Evolutionary conservation across 2,888 invertebrate species (phyloP), one percentile per base, ranked within the genome.

Genomic region (Hypercompe scribonia): DNA sequence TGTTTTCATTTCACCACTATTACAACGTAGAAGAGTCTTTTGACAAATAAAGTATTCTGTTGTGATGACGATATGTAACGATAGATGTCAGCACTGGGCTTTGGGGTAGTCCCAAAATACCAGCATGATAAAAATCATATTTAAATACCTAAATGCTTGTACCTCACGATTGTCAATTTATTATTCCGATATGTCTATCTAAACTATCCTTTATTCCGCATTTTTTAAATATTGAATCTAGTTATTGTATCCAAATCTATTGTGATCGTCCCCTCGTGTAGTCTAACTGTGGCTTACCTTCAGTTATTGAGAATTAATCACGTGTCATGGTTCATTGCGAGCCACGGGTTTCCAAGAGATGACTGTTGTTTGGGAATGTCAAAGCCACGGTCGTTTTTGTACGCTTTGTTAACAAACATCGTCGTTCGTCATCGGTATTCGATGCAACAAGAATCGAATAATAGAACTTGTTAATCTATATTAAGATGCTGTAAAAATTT

Each of bases 251-350:
- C 18, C 61, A 18, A 61, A 61, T 31, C 31, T 31, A 61, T 61
- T 61, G 61, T 18, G 61, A 8, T 31, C 28, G 31, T 61, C 61
- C 31, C 31, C 31, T 31, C 7, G 31, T 61, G 31, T 15, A 31
- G 31, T 31, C 61, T 7, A 31, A 61, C 18, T 31, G 18, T 61
- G 61, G 31, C 7, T 61, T 61, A 31, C 31, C 61, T 31, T 61
- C 31, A 61, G 61, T 61, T 61, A 61, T 61, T 61, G 31, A 31
- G 31, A 18, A 31, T 31, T 61, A 61, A 61, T 61, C 31, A 61
- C 61, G 61, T 61, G 64, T 65, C 36, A 65, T n/a, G 64, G 34
- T 36, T 65, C 64, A 34, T 36, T 65, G 34, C 36, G 21, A n/a
- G 36, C 10, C 36, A 65, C 24, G 36, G 34, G 64, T 36, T n/a